Percentiles rank a stretch among this genome's conserved stretches.
Evolutionary conservation across 2,797 vertebrate genomes (phyloP).

Genomic region (Sibirionetta formosa): DNA sequence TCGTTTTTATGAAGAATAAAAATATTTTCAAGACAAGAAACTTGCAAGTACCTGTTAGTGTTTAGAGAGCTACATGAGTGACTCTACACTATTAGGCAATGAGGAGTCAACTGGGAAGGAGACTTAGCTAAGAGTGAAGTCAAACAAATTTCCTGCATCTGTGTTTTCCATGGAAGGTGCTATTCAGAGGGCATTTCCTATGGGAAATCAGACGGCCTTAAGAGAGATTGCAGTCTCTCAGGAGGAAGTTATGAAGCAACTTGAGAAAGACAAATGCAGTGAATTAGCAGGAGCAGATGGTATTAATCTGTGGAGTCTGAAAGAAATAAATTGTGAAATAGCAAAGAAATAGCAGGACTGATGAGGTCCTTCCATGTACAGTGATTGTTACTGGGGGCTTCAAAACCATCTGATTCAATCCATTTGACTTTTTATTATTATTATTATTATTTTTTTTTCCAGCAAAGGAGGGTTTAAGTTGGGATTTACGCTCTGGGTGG

Average conservation of each 20-base stretch:
- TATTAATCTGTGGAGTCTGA: constrained; percentile 76
- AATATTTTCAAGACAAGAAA: background rate
- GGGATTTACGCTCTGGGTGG: background rate
- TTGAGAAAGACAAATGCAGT: constrained; percentile 78
- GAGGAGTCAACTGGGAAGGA: background rate
- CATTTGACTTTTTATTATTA: background rate
- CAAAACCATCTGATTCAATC: background rate
- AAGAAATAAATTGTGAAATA: constrained; percentile 74
- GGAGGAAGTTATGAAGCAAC: constrained; percentile 75
- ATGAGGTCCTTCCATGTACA: constrained; percentile 5
- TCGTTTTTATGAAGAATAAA: background rate
- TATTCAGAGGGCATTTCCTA: constrained; percentile 70
- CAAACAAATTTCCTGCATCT: constrained; percentile 49
- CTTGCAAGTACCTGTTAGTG: background rate
- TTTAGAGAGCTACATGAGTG: background rate
- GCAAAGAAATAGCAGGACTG: background rate
- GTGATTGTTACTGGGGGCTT: constrained; percentile 43
- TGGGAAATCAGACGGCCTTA: constrained; percentile 73
- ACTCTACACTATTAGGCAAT: background rate
- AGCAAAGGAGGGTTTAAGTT: background rate
- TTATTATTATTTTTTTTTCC: background rate
- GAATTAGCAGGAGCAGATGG: constrained; percentile 81
- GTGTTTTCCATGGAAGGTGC: constrained; percentile 7
- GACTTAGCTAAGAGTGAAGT: background rate
- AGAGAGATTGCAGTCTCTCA: constrained; percentile 72